phyloP scores from a whole-genome alignment of 2,797 vertebrate genomes.

The Holocentrus rufus region DNA sequence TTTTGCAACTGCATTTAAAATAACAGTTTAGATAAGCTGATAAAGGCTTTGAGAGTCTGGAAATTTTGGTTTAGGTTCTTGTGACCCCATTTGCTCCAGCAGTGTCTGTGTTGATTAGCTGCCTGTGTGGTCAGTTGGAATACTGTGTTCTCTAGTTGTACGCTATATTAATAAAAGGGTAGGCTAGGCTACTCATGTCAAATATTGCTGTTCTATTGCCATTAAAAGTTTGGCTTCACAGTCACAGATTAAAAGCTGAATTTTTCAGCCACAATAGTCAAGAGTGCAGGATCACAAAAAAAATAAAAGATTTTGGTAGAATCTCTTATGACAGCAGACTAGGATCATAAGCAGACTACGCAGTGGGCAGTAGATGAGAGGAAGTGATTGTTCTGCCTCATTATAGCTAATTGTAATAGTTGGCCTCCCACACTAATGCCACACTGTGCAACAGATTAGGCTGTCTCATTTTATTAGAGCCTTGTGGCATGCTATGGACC shows the following conservation, averaged over 20 bases:
- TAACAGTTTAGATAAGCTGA: no score
- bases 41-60: no score
- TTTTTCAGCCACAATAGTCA: no score
- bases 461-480: conserved; percentile 27
- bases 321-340: conserved; percentile 9
- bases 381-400: conserved; percentile 47
- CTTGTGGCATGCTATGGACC: neutral
- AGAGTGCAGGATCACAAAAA: neutral
- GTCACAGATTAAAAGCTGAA: no score
- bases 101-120: no score
- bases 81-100: no score
- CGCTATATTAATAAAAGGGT: neutral
- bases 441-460: conserved; percentile 27
- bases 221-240: no score
- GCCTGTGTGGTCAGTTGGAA: no score
- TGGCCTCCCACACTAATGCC: conserved; percentile 28
- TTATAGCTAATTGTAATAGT: conserved; percentile 45
- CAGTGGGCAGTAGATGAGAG: conserved; percentile 26
- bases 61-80: no score
- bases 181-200: neutral
- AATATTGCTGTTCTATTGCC: neutral
- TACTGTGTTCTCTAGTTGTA: no score
- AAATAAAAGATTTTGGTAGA: neutral
- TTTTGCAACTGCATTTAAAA: no score
- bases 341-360: conserved; percentile 19